Conservation (phyloP, 2,797 vertebrate species). For the Sebastes reedi region DNA sequence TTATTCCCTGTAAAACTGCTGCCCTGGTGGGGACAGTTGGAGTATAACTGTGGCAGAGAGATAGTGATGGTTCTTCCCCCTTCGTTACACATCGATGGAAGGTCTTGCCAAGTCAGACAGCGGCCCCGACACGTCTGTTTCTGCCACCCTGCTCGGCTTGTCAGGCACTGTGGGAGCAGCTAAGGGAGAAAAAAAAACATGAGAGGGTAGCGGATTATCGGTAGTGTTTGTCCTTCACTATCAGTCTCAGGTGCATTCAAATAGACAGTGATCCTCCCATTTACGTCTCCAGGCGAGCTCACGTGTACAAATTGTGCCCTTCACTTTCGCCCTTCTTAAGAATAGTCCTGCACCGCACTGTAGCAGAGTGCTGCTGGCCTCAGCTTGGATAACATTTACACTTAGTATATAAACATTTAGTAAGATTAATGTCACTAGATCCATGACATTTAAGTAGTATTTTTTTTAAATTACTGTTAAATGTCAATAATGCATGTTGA, state of each 20-base stretch:
- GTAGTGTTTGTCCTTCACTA: constrained; percentile 40
- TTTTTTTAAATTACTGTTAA: constrained; percentile 31
- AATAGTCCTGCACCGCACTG: background rate
- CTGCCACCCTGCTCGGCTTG: constrained; percentile 11
- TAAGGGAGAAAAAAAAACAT: background rate
- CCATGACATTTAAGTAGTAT: constrained; percentile 45
- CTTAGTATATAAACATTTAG: background rate
- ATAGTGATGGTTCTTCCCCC: constrained; percentile 18
- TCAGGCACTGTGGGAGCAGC: background rate
- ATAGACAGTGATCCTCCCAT: constrained; percentile 34
- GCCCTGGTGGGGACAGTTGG: background rate
- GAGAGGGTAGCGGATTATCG: constrained; percentile 17
- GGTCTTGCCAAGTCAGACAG: constrained; percentile 28
- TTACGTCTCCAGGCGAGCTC: constrained; percentile 16
- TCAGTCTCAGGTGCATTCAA: constrained; percentile 43
- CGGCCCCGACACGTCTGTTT: constrained; percentile 5
- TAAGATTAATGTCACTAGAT: constrained; percentile 37
- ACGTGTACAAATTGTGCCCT: constrained; percentile 19
- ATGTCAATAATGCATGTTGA: constrained; percentile 30
- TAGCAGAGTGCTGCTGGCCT: background rate
- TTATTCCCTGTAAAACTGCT: background rate
- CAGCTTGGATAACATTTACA: constrained; percentile 16
- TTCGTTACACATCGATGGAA: constrained; percentile 17
- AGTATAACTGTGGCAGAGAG: constrained; percentile 31
- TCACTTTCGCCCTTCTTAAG: background rate